Conservation (phyloP, 2,797 vertebrate genomes). For the Cheirogaleus major region DNA sequence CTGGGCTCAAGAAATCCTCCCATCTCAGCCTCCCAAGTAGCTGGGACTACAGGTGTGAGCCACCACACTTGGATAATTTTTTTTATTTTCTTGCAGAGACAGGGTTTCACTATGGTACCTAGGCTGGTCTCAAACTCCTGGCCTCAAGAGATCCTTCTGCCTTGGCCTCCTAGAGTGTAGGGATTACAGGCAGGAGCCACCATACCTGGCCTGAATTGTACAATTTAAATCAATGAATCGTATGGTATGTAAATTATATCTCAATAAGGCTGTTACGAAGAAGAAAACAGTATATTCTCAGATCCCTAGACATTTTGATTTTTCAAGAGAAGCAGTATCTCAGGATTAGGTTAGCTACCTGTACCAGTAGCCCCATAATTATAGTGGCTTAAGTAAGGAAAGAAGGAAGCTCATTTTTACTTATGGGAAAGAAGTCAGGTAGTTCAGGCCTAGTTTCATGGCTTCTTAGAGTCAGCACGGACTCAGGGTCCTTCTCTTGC, state of each 20-base stretch:
- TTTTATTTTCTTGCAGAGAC: not conserved
- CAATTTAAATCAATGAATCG: not conserved
- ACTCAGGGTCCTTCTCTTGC: not conserved
- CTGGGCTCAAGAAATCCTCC: not conserved
- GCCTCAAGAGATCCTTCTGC: not conserved
- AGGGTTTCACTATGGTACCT: not conserved
- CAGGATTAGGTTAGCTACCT: not conserved
- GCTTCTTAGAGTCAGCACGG: not conserved
- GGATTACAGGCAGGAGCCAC: not conserved
- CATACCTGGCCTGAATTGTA: not conserved
- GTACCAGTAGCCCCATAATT: not conserved
- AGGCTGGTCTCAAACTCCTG: not conserved
- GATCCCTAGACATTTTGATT: not conserved
- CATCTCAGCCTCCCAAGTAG: not conserved
- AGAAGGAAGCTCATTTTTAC: not conserved
- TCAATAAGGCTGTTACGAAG: not conserved
- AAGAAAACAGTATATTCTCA: not conserved
- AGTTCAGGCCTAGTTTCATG: not conserved
- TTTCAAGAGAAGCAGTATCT: not conserved
- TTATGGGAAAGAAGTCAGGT: not conserved
- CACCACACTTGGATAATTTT: not conserved
- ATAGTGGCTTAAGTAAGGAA: not conserved
- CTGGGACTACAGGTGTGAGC: not conserved
- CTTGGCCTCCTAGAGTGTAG: not conserved
- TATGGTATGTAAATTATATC: not conserved